Evolutionary conservation across 2,888 invertebrate genomes (phyloP), one percentile per base, ranked within the genome.

Genomic region (Ormyrus labotus): DNA sequence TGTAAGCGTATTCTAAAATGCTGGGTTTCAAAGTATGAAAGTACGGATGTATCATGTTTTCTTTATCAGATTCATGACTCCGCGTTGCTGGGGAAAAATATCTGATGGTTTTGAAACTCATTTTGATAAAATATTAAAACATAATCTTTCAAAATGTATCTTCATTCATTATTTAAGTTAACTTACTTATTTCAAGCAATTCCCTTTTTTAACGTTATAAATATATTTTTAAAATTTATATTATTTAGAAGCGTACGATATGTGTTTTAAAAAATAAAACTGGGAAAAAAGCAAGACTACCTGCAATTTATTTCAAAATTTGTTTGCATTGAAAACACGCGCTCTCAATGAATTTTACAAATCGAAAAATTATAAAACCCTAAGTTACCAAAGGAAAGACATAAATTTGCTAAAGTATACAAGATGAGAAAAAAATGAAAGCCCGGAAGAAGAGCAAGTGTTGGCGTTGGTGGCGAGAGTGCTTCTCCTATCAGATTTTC

Each of bases 281-380:
- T 19, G 19, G 19, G 19, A 19, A 19, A 19, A 19, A 19, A 19
- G 19, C 19, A 19, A 19, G 19, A 13, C 13, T 19, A 19, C 19
- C 1, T 19, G 19, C 19, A 19, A 19, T 19, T 19, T 19, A 19
- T 19, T 19, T 19, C 19, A 19, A 19, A 19, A 19, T 19, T 19
- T 19, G 19, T 19, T 19, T 19, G 19, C 19, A 19, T 19, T 19
- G 19, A 19, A 19, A 19, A 19, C 19, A 19, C 19, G 19, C 1
- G 19, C 19, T 19, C 19, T 19, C 19, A 19, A 19, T 19, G 19
- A 19, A 19, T 19, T 19, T 19, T 19, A 19, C 19, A 64, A 63
- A 78, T 70, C 34, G 47, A 50, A 11, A 65, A 78, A 78, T 78
- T 78, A 78, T 78, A 78, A 78, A 65, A 60, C 65, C 7, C 19